Evolutionary conservation across 2,113 vertebrate species (phyloP), one percentile per base, ranked within the genome.

Genomic region (Equus quagga): DNA sequence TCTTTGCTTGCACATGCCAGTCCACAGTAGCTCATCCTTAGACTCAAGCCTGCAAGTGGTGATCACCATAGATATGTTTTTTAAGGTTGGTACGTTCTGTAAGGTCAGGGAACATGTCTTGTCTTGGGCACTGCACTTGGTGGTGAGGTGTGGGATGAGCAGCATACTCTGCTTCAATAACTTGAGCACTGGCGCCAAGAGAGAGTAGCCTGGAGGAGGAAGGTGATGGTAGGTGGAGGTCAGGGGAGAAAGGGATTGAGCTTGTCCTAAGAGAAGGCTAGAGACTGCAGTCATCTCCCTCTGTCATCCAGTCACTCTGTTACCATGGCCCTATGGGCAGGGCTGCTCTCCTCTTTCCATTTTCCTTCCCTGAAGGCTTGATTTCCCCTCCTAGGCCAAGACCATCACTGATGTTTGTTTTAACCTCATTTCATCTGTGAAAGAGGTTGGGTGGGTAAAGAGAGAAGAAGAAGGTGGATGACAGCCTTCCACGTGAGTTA

Each of bases 341-440:
- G 18, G 18, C 17, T 92, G 6, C 78, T 81, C 24, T 80, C 13
- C 44, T 11, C 24, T 75, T 91, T 96, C 28, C 41, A 8, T 92
- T 86, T 86, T 54, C 8, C 82, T 73, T 83, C 5, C 44, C 15
- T 89, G 91, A 76, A 83, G 67, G 51, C 44, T n/a, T 76, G 4
- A 8, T 95, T 86, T 93, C 7, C 15, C 6, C 11, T 72, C 8
- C 49, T 60, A 89, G 87, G 31, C 58, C 79, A 81, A 92, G 75
- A 26, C 36, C 23, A 70, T 80, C 28, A 54, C 0, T 91, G 33
- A 58, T 89, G 33, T 92, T 60, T 92, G 14, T 92, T 88, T 75
- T 88, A 89, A 69, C 9, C 15, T 64, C 33, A 95, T 86, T 94
- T 80, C 56, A 78, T 91, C 60, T 96, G 12, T 76, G 65, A 93